phyloP scores from a whole-genome alignment of 1,140 invertebrate species.

The Achroia grisella region DNA sequence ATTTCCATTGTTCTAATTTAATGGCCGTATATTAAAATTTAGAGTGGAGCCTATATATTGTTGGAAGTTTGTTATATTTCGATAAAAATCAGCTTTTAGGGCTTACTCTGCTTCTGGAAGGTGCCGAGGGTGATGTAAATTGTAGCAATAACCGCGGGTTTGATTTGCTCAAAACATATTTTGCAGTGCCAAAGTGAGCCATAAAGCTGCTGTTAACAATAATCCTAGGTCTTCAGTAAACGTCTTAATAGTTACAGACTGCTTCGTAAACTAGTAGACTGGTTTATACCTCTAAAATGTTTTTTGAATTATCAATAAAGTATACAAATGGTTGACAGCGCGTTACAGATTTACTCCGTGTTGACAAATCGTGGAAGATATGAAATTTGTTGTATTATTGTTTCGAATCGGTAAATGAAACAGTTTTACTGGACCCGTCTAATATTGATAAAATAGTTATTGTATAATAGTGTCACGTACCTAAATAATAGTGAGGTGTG shows the following conservation, averaged over 20 bases:
- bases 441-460: constrained; percentile 5
- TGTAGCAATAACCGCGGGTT: constrained; percentile 29
- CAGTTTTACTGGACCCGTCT: constrained; percentile 37
- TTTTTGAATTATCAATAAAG: constrained; percentile 51
- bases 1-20: constrained; percentile 7
- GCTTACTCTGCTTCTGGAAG: constrained; percentile 62
- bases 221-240: constrained; percentile 56
- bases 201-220: constrained; percentile 53
- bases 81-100: constrained; percentile 54
- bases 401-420: constrained; percentile 29
- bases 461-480: constrained; percentile 10
- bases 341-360: constrained; percentile 41
- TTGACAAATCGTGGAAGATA: constrained; percentile 36
- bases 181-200: constrained; percentile 67
- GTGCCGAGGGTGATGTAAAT: constrained; percentile 17
- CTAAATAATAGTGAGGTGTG: not conserved
- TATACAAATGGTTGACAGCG: constrained; percentile 37
- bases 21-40: constrained; percentile 9
- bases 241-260: constrained; percentile 64
- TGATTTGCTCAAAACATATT: constrained; percentile 61
- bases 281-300: constrained; percentile 59
- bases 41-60: constrained; percentile 15
- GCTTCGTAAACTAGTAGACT: constrained; percentile 66
- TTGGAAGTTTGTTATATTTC: constrained; percentile 25
- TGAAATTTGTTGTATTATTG: constrained; percentile 33